These are phyloP conservation scores for Euura lappo DNA, from an alignment of 1,140 invertebrate species.

Conservation along the genomic window DNA sequence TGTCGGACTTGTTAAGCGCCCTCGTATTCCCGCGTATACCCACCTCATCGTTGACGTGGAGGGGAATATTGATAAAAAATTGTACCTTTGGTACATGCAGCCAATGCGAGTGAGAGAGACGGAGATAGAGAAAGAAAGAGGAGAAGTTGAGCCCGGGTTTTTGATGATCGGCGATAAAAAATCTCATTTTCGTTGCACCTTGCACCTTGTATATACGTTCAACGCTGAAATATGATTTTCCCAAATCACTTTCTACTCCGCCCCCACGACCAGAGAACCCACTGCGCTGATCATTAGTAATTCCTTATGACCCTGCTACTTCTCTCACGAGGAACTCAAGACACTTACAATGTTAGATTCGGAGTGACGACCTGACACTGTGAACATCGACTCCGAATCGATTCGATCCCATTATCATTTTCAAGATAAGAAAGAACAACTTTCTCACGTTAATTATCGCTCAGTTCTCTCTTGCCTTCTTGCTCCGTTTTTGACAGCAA, in stretches of 20 bases:
- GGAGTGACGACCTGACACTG: too few relatives aligned
- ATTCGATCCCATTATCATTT: too few relatives aligned
- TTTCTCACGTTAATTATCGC: too few relatives aligned
- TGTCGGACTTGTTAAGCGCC: too few relatives aligned
- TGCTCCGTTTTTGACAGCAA: too few relatives aligned
- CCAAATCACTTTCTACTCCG: conserved; percentile 41
- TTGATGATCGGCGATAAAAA: conserved; percentile 54
- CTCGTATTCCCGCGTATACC: neutral
- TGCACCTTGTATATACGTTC: conserved; percentile 26
- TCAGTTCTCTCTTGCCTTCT: too few relatives aligned
- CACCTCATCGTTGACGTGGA: neutral
- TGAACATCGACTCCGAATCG: too few relatives aligned
- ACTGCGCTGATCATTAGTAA: neutral
- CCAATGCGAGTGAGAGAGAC: neutral
- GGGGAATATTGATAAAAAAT: neutral
- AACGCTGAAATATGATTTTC: conserved; percentile 52
- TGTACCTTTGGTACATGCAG: too few relatives aligned
- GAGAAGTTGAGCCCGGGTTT: neutral
- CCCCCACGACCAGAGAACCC: neutral
- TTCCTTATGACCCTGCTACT: neutral
- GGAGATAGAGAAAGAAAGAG: neutral
- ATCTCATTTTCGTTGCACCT: conserved; percentile 59
- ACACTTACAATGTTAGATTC: too few relatives aligned
- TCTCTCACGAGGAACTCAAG: neutral
- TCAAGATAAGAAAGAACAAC: too few relatives aligned